Evolutionary conservation across 2,888 invertebrate genomes (phyloP).

Genomic region (Hymenopus coronatus): DNA sequence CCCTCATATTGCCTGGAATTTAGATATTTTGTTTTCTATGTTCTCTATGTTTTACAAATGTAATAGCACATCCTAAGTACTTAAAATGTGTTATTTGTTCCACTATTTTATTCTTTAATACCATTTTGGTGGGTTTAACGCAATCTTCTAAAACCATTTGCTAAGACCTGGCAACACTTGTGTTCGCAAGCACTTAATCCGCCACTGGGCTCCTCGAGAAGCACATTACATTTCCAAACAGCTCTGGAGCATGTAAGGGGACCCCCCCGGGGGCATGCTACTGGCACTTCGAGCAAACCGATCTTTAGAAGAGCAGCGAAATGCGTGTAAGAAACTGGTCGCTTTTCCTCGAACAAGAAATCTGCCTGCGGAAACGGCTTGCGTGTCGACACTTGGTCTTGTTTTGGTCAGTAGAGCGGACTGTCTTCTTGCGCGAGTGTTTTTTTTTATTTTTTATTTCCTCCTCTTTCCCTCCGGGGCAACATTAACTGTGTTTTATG

Average conservation of each 20-base stretch:
- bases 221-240: neutral
- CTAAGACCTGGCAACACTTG: too few relatives aligned
- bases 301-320: neutral
- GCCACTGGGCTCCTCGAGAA: neutral
- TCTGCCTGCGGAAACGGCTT: constrained; percentile 18
- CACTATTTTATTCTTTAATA: too few relatives aligned
- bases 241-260: neutral
- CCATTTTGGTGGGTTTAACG: too few relatives aligned
- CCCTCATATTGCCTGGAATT: too few relatives aligned
- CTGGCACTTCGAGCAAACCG: neutral
- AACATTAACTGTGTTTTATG: constrained; percentile 22
- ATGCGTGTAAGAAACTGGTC: neutral
- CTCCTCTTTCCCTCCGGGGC: neutral
- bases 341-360: neutral
- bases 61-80: too few relatives aligned
- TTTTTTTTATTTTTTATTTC: too few relatives aligned
- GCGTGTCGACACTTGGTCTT: constrained; percentile 3
- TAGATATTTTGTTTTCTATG: too few relatives aligned
- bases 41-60: too few relatives aligned
- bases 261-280: neutral
- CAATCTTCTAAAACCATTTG: too few relatives aligned
- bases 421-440: neutral
- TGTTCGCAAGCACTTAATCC: neutral
- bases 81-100: too few relatives aligned
- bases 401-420: neutral